Evolutionary conservation across 2,113 vertebrate species (phyloP).

Genomic region (Pongo abelii): DNA sequence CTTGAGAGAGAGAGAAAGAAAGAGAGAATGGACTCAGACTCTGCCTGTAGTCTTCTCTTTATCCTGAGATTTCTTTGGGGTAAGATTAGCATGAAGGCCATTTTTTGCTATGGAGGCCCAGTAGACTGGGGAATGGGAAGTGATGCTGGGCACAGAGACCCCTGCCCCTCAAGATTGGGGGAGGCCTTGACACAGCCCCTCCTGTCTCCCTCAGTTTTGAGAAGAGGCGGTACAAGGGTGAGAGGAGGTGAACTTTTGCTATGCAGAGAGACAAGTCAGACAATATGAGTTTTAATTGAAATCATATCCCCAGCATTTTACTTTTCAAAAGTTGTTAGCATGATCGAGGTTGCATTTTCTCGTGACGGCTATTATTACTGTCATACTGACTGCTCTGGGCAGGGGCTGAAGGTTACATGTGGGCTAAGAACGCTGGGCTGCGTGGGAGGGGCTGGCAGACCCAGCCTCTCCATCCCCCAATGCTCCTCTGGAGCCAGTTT

Average conservation of each 20-base stretch:
- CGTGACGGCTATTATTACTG: slow-evolving; percentile 87
- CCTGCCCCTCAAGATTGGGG: background rate
- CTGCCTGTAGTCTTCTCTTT: background rate
- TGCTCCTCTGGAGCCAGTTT: slow-evolving; percentile 71
- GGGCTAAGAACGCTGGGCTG: slow-evolving; percentile 79
- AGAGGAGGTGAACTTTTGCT: slow-evolving; percentile 71
- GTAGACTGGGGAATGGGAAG: background rate
- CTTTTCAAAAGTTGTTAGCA: slow-evolving; percentile 88
- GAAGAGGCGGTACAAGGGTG: slow-evolving; percentile 33
- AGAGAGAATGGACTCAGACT: background rate
- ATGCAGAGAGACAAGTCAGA: slow-evolving; percentile 78
- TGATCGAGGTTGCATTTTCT: slow-evolving; percentile 85
- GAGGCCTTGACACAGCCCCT: background rate
- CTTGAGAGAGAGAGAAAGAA: too few relatives aligned
- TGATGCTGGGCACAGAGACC: background rate
- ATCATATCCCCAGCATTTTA: slow-evolving; percentile 87
- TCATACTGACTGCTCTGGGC: slow-evolving; percentile 82
- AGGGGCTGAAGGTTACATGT: slow-evolving; percentile 88
- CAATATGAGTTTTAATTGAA: slow-evolving; percentile 86
- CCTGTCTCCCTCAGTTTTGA: slow-evolving; percentile 24
- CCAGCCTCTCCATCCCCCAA: slow-evolving; percentile 37
- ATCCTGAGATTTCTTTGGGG: background rate
- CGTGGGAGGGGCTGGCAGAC: slow-evolving; percentile 76
- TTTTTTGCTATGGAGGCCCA: background rate
- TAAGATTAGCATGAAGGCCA: background rate